A percentile compares a stretch with the other conserved stretches of the same genome.
Evolutionary conservation across 1,140 invertebrate genomes (phyloP).

Genomic region (Drosophila orosa): DNA sequence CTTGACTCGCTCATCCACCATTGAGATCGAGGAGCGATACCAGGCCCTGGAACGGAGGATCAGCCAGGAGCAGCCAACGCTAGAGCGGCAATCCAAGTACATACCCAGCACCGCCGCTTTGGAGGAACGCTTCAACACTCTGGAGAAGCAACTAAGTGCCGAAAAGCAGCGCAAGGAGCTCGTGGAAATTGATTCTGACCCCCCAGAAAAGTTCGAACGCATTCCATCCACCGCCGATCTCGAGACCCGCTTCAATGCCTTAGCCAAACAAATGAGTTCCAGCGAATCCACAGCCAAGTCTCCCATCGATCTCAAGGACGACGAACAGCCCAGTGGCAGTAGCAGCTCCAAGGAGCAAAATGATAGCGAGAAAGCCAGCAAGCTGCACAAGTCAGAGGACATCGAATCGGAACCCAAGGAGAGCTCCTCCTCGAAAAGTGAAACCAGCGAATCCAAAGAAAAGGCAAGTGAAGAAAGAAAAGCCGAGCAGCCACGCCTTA

Average conservation of each 20-base stretch:
- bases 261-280: slow-evolving; percentile 68
- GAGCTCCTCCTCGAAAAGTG: slow-evolving; percentile 18
- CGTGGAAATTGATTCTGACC: slow-evolving; percentile 10
- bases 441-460: slow-evolving; percentile 12
- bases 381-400: slow-evolving; percentile 33
- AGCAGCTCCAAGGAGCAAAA: slow-evolving; percentile 32
- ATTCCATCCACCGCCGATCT: slow-evolving; percentile 75
- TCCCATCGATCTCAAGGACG: slow-evolving; percentile 47
- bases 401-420: slow-evolving; percentile 23
- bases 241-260: slow-evolving; percentile 67
- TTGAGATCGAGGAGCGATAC: slow-evolving; percentile 79
- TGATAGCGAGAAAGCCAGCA: slow-evolving; percentile 39
- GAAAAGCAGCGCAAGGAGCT: slow-evolving; percentile 50
- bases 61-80: slow-evolving; percentile 56
- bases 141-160: slow-evolving; percentile 66
- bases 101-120: slow-evolving; percentile 74
- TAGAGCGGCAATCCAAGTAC: slow-evolving; percentile 39
- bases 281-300: slow-evolving; percentile 47
- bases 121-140: slow-evolving; percentile 66
- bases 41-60: slow-evolving; percentile 65
- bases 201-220: slow-evolving; percentile 35
- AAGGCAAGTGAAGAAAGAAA: neutral
- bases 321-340: slow-evolving; percentile 16
- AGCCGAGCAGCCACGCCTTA: slow-evolving; percentile 52
- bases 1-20: slow-evolving; percentile 70